Conservation (phyloP, 1,140 invertebrate species). For the Tribolium madens region DNA sequence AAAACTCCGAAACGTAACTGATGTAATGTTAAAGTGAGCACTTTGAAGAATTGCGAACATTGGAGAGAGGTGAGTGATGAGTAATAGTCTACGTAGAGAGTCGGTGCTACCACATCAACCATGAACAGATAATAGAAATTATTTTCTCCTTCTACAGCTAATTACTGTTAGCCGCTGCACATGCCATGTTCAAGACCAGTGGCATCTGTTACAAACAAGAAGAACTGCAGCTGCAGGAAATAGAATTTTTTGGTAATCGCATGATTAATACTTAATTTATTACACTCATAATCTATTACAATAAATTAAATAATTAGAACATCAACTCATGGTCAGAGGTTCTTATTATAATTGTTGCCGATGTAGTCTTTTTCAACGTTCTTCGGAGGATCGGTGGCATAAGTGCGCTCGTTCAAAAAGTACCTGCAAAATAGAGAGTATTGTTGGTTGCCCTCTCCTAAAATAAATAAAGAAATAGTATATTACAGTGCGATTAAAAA, state of each 20-base stretch:
- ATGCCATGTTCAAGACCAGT: background rate
- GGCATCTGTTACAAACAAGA: conserved; percentile 10
- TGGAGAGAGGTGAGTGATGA: conserved; percentile 30
- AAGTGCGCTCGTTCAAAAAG: conserved; percentile 72
- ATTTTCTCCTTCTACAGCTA: conserved; percentile 20
- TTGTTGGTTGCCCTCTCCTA: conserved; percentile 1
- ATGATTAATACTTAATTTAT: background rate
- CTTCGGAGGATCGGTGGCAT: conserved; percentile 72
- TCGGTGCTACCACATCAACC: conserved; percentile 14
- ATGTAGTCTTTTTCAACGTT: conserved; percentile 58
- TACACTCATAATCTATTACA: background rate
- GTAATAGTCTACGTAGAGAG: conserved; percentile 4
- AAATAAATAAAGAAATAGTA: no score
- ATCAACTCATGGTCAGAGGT: background rate
- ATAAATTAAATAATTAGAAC: background rate
- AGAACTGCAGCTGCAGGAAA: conserved; percentile 5
- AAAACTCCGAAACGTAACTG: conserved; percentile 15
- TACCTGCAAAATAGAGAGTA: conserved; percentile 66
- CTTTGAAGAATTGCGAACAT: conserved; percentile 27
- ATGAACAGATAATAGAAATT: conserved; percentile 15
- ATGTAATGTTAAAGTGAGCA: conserved; percentile 24
- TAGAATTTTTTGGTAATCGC: background rate
- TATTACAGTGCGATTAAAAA: no score
- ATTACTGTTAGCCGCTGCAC: conserved; percentile 11
- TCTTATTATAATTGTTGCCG: background rate